Conservation (phyloP, 2,888 invertebrate species). For the Leistus spinibarbis region DNA sequence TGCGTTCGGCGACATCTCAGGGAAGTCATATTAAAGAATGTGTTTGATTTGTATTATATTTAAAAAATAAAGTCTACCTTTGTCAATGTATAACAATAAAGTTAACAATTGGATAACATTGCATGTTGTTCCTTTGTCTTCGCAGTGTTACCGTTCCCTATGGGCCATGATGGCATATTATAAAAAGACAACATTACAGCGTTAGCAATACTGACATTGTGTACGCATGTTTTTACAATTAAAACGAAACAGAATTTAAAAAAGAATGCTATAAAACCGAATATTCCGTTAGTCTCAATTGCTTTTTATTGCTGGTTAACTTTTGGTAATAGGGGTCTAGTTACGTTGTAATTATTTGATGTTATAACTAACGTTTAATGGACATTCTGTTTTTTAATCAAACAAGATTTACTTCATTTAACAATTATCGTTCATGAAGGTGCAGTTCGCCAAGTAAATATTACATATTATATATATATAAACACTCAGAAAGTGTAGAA, state of each 20-base stretch:
- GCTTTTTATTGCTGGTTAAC: too few species aligned
- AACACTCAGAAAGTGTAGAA: too few species aligned
- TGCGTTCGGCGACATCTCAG: too few species aligned
- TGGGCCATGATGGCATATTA: neutral
- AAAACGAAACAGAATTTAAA: neutral
- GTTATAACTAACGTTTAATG: neutral
- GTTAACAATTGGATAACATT: neutral
- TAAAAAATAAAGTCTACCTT: too few species aligned
- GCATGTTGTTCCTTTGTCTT: neutral
- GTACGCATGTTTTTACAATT: neutral
- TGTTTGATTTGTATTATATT: too few species aligned
- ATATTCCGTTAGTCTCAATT: neutral
- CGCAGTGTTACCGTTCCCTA: neutral
- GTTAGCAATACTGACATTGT: too few species aligned
- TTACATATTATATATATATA: too few species aligned
- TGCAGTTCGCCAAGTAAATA: too few species aligned
- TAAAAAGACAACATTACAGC: neutral
- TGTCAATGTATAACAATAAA: too few species aligned
- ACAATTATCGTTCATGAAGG: too few species aligned
- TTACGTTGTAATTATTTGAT: neutral
- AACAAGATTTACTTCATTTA: neutral
- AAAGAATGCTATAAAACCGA: neutral
- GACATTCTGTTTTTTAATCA: neutral
- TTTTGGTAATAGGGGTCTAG: neutral
- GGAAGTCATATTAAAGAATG: too few species aligned